Conservation (phyloP, 2,797 vertebrate genomes). For the Oryzias dopingdopingensis region DNA sequence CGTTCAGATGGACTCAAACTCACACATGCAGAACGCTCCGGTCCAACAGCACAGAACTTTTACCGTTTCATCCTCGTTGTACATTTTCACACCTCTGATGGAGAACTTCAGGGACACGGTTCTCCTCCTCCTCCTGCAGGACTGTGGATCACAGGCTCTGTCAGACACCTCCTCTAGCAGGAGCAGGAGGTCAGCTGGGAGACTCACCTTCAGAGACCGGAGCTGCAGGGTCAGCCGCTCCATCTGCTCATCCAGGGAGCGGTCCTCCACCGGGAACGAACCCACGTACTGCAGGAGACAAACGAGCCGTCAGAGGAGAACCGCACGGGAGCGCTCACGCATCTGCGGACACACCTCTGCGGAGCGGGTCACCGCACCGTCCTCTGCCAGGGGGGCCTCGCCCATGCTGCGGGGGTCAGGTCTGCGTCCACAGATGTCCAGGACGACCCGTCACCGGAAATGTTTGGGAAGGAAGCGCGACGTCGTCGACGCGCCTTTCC, state of each 20-base stretch:
- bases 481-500: too few relatives aligned
- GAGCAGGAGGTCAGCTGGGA: neutral
- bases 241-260: slow-evolving; percentile 82
- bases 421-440: too few relatives aligned
- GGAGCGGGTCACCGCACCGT: slow-evolving; percentile 70
- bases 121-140: slow-evolving; percentile 71
- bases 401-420: slow-evolving; percentile 56
- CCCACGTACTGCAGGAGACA: slow-evolving; percentile 83
- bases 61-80: slow-evolving; percentile 86
- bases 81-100: slow-evolving; percentile 91
- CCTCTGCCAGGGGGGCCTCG: slow-evolving; percentile 61
- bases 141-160: slow-evolving; percentile 56
- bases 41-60: neutral
- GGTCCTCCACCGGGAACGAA: slow-evolving; percentile 88
- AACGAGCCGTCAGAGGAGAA: neutral
- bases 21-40: neutral
- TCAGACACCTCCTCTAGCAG: neutral
- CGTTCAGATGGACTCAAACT: too few relatives aligned
- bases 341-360: slow-evolving; percentile 70
- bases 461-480: too few relatives aligned
- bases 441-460: too few relatives aligned
- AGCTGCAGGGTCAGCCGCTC: slow-evolving; percentile 82
- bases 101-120: slow-evolving; percentile 88
- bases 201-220: slow-evolving; percentile 80
- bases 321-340: neutral